These are phyloP conservation scores for Geodia barretti DNA, from an alignment of 37 sponge, comb jelly and placozoan species.

Conservation along the genomic window DNA sequence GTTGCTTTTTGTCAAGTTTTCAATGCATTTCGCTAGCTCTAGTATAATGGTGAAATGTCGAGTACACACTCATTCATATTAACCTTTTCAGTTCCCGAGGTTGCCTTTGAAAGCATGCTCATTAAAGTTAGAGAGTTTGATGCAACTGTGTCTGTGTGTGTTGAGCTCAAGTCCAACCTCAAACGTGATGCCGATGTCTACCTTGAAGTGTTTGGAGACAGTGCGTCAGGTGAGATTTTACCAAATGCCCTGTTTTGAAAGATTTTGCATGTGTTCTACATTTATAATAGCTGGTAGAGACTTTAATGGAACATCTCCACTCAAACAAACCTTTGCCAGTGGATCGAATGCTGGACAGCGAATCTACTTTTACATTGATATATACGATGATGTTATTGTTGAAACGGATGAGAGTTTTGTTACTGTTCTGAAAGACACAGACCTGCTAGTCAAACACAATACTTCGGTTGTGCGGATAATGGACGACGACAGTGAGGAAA, in stretches of 20 bases:
- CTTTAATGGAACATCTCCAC: not conserved
- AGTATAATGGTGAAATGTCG: no score
- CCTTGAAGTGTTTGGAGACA: not conserved
- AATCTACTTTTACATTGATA: not conserved
- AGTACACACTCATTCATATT: no score
- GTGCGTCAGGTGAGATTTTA: not conserved
- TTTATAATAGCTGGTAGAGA: constrained; percentile 4
- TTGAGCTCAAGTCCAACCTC: not conserved
- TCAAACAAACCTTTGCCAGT: not conserved
- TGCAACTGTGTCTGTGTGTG: not conserved
- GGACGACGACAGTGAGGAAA: not conserved
- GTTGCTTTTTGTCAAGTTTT: no score
- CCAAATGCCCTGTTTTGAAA: no score
- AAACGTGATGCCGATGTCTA: not conserved
- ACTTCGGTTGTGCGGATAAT: not conserved
- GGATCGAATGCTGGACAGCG: not conserved
- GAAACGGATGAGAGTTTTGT: not conserved
- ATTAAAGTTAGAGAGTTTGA: not conserved
- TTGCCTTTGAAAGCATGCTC: not conserved
- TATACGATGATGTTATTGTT: not conserved
- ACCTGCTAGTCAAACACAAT: not conserved
- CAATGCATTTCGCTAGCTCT: no score
- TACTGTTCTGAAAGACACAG: not conserved
- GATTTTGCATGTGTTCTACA: no score
- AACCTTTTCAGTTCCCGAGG: not conserved